These are phyloP conservation scores for Hydropotes inermis DNA, from an alignment of 2,113 vertebrate genomes.

Conservation along the genomic window DNA sequence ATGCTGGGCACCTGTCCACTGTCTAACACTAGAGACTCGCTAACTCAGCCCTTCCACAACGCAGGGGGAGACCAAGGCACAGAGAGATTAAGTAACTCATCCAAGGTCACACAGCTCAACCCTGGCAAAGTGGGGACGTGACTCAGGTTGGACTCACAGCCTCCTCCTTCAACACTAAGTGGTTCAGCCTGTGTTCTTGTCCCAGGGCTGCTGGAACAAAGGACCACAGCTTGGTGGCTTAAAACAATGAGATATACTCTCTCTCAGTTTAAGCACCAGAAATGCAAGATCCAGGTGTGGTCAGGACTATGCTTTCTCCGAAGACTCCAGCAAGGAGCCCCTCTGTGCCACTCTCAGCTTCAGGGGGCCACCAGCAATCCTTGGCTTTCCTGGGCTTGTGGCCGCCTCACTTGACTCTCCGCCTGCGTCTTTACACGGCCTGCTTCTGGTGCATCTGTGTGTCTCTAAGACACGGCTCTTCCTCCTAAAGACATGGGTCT, in stretches of 20 bases:
- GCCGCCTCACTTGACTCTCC: neutral
- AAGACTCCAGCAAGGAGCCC: neutral
- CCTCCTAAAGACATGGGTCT: neutral
- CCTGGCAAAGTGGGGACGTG: neutral
- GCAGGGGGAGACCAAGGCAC: neutral
- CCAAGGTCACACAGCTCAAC: neutral
- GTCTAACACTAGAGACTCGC: neutral
- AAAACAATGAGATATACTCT: neutral
- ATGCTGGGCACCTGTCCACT: neutral
- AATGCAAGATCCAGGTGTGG: neutral
- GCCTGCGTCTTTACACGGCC: neutral
- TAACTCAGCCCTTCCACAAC: neutral
- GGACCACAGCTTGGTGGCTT: neutral
- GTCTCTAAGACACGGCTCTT: neutral
- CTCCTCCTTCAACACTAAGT: neutral
- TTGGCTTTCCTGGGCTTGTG: neutral
- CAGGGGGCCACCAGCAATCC: neutral
- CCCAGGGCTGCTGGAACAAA: neutral
- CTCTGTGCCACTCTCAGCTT: neutral
- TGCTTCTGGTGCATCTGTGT: neutral
- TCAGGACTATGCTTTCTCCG: neutral
- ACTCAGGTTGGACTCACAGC: neutral
- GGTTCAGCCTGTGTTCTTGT: neutral
- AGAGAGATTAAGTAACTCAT: neutral
- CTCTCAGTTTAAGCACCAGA: neutral